phyloP scores from a whole-genome alignment of 1,140 invertebrate genomes.

The Brachionus asplanchnoidis region DNA sequence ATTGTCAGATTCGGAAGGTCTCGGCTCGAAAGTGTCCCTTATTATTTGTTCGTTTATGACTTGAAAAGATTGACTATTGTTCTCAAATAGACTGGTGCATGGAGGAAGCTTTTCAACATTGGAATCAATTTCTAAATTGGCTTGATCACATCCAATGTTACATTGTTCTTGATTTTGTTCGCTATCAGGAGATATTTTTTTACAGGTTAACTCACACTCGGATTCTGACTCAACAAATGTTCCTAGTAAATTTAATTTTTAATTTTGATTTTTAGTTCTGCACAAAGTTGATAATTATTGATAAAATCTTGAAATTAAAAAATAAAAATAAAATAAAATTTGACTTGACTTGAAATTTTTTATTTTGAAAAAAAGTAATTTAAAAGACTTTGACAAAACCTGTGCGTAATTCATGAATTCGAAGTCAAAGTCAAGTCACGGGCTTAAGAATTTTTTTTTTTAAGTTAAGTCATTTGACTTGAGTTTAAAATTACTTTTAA shows the following conservation, averaged over 20 bases:
- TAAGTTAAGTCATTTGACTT: too few species aligned
- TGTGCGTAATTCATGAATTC: too few species aligned
- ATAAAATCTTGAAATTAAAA: too few species aligned
- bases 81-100: conserved; percentile 4
- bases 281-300: too few species aligned
- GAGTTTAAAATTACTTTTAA: too few species aligned
- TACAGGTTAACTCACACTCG: background rate
- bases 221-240: conserved; percentile 25
- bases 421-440: too few species aligned
- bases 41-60: conserved; percentile 12
- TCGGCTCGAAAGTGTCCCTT: background rate
- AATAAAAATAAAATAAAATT: too few species aligned
- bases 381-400: too few species aligned
- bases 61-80: background rate
- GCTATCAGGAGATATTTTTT: background rate
- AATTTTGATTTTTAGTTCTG: background rate
- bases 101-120: conserved; percentile 23
- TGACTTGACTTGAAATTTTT: too few species aligned
- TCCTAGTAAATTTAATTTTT: background rate
- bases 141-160: background rate
- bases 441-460: too few species aligned
- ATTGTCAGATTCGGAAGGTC: background rate
- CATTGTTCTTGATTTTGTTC: background rate
- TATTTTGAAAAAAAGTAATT: too few species aligned
- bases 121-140: background rate